Evolutionary conservation across 2,113 vertebrate genomes (phyloP), one percentile per base, ranked within the genome.

Genomic region (Aspidoscelis tigris): DNA sequence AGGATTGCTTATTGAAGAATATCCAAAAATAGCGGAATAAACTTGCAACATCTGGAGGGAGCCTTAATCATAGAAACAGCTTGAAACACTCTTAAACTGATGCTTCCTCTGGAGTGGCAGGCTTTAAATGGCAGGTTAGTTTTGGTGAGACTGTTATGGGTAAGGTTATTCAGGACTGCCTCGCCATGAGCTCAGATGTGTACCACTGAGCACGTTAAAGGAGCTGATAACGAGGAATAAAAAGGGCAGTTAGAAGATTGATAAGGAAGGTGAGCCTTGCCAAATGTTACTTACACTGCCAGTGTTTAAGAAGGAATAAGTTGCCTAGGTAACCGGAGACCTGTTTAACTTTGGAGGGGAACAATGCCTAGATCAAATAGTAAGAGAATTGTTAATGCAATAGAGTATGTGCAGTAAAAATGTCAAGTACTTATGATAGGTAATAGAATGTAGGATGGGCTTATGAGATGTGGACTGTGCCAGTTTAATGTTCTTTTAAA

Each of bases 291-390:
- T 18, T 79, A 80, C 73, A 65, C 5, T 74, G 43, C 18, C 44
- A 80, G 79, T 73, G 47, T 74, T 70, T 74, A 68, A 66, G 66
- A 70, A 78, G 44, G 69, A 66, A 74, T 41, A 80, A 26, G 83
- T 66, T 85, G 44, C 76, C 58, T 73, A 85, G 77, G 83, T 73
- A 68, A 73, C 58, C 61, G 10, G n/a, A 74, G n/a, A 85, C 61
- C 78, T 74, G 43, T 74, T 78, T 78, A 80, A 73, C 12, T 41
- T 84, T 21, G 53, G n/a, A 74, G 33, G 33, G n/a, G 43, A 18
- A 70, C 33, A 41, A 80, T 9, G 81, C 81, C 58, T 24, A 50
- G 71, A 82, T 43, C 55, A 65, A 66, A 41, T 10, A 33, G 55
- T n/a, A 71, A 44, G 41, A 74, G 39, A 53, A 70, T 39, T 70